Base-by-base conservation (phyloP, 1,140 invertebrate genomes). In the Bombus fervidus region DNA sequence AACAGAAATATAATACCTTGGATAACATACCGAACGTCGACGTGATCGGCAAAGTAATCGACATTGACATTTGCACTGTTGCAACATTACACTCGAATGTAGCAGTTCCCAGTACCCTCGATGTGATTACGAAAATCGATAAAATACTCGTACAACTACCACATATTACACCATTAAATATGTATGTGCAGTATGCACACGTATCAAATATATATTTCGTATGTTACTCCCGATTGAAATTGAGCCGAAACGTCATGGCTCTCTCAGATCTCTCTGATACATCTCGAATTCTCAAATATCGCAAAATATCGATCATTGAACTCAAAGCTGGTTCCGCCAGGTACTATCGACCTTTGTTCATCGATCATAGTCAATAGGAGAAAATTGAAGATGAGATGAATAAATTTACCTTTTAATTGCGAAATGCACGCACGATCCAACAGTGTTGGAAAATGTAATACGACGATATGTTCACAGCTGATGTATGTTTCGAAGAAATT, bases 261-360 rank as follows among this genome's bases (percentile, higher is more conserved):
- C 43, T n/a, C 25, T 43, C 18, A 2, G 13, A 22, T 37, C 64
- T 43, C 81, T 53, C 6, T 3, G 22, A 62, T n/a, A 22, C 9
- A 41, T 18, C 18, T 31, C 31, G 71, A 59, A 68, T n/a, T 57
- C 4, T 37, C 47, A 71, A 59, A 78, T 84, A 53, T 59, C 66
- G 18, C 31, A 53, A 68, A 83, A 68, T 47, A 28, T 68, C 73
- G 59, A 78, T 83, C 74, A 66, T 47, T 18, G 22, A 37, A 78
- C 64, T 34, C 6, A 31, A 43, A 28, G 10, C 22, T 37, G 25
- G 37, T 34, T 43, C 2, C n/a, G 6, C 59, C 4, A 10, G 15
- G 13, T 31, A 59, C n/a, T 62, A 68, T 83, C 62, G 62, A 57
- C 25, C 28, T 37, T 41, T 28, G n/a, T 41, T 64, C 81, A 53